Evolutionary conservation across 2,797 vertebrate genomes (phyloP).

Genomic region (Choloepus didactylus): DNA sequence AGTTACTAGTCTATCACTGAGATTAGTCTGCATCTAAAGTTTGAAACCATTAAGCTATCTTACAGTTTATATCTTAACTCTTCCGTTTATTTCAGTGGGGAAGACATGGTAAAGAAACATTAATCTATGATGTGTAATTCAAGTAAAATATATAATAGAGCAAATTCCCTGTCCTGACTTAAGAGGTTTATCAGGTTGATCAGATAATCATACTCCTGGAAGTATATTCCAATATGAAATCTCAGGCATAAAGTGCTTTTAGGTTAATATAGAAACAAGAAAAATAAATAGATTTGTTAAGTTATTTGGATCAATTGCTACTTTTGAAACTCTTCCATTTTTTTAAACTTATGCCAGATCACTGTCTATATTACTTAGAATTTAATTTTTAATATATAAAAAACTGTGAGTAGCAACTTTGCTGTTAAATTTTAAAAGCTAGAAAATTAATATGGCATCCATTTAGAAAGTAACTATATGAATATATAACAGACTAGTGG

Average conservation of each 20-base stretch:
- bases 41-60: neutral
- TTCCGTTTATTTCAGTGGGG: neutral
- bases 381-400: neutral
- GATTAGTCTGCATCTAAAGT: neutral
- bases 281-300: neutral
- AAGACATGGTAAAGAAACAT: neutral
- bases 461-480: neutral
- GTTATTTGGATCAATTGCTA: neutral
- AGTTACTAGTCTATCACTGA: neutral
- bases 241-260: neutral
- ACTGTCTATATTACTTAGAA: conserved; percentile 13
- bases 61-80: neutral
- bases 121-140: neutral
- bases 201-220: neutral
- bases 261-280: neutral
- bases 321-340: neutral
- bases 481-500: neutral
- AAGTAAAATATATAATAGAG: neutral
- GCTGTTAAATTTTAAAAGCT: neutral
- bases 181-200: neutral
- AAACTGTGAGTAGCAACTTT: neutral
- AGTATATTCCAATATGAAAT: neutral
- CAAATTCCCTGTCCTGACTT: neutral
- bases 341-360: neutral
- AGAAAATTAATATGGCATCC: neutral